These are phyloP conservation scores for Rousettus madagascariensis DNA, from an alignment of 2,797 vertebrate species.

Conservation along the genomic window DNA sequence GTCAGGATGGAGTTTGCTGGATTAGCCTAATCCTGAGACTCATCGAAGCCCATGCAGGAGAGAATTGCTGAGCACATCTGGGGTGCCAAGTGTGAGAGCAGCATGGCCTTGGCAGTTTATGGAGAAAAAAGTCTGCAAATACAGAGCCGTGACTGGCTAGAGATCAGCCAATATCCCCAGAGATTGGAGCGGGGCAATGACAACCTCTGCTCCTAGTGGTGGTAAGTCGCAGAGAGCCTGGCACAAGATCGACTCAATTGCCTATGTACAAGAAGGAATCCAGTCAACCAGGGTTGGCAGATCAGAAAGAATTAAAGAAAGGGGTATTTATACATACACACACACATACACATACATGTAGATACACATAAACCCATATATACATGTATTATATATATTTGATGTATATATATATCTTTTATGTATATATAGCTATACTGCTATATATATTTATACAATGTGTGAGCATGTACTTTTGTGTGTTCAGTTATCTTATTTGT, in stretches of 20 bases:
- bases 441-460: not conserved
- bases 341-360: too few relatives aligned
- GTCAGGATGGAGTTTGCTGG: not conserved
- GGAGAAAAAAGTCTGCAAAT: not conserved
- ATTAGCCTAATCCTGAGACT: too few relatives aligned
- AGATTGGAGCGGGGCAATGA: rapidly evolving
- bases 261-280: not conserved
- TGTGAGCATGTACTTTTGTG: not conserved
- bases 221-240: too few relatives aligned
- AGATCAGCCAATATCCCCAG: not conserved
- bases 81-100: too few relatives aligned
- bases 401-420: too few relatives aligned
- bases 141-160: not conserved
- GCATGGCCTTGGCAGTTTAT: not conserved
- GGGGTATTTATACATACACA: too few relatives aligned
- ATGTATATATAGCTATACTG: too few relatives aligned
- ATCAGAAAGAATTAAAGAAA: not conserved
- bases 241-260: not conserved
- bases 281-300: not conserved
- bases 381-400: too few relatives aligned
- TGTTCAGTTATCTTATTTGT: not conserved
- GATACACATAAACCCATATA: too few relatives aligned
- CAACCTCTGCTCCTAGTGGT: not conserved
- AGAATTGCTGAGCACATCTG: not conserved
- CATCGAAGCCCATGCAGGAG: not conserved